Percentiles rank a stretch among this genome's conserved stretches.
phyloP scores from a whole-genome alignment of 2,113 vertebrate genomes.

The Halcyon malimbica region DNA sequence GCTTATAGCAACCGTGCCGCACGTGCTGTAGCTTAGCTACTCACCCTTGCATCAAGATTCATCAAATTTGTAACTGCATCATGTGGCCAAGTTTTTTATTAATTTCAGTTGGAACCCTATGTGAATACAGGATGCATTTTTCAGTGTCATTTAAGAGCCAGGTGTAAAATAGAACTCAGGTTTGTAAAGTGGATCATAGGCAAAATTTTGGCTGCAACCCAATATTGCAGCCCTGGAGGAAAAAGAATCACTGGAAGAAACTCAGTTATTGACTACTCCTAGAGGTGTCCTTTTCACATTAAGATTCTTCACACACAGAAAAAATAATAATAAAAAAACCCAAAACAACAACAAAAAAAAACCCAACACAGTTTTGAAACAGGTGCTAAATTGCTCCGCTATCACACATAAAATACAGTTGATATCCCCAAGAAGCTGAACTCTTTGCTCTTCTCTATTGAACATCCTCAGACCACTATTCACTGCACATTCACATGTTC shows the following conservation, averaged over 20 bases:
- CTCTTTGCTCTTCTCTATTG: background rate
- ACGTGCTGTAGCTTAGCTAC: background rate
- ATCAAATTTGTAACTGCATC: background rate
- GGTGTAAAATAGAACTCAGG: background rate
- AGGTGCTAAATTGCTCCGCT: background rate
- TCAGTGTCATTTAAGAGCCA: background rate
- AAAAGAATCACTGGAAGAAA: background rate
- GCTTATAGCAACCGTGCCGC: background rate
- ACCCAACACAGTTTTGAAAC: background rate
- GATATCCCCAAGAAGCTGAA: background rate
- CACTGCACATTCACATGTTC: accelerated
- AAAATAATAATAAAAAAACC: background rate
- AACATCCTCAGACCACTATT: background rate
- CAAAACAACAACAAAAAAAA: background rate
- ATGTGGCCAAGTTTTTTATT: background rate
- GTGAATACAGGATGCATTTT: background rate
- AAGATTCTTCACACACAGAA: background rate
- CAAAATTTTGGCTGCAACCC: background rate
- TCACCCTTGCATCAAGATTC: background rate
- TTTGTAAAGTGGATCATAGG: background rate
- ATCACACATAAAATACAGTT: background rate
- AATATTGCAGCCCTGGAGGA: background rate
- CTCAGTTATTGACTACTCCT: background rate
- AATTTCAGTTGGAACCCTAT: background rate
- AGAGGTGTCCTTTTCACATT: background rate